These are phyloP conservation scores for Frieseomelitta varia DNA, from an alignment of 1,140 invertebrate genomes.

Conservation along the genomic window DNA sequence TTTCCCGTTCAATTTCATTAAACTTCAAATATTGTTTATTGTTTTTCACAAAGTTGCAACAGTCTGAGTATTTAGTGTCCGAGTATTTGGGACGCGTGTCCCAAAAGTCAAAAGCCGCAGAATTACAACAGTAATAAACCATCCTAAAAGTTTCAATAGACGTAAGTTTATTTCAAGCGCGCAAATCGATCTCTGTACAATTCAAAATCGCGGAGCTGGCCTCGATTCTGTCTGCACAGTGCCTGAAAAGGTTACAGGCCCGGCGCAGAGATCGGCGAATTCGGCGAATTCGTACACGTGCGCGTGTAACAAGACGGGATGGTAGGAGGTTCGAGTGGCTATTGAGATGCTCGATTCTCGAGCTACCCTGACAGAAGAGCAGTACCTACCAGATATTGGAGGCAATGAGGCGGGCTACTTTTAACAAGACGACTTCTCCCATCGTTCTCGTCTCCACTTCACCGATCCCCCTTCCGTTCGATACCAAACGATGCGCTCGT, in stretches of 20 bases:
- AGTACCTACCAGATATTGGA: slow-evolving; percentile 76
- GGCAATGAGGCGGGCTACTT: slow-evolving; percentile 75
- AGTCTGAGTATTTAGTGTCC: too few species aligned
- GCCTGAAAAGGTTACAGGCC: slow-evolving; percentile 40
- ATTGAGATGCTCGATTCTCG: slow-evolving; percentile 73
- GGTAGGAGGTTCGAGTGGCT: slow-evolving; percentile 69
- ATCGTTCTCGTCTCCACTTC: slow-evolving; percentile 56
- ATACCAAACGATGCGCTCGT: slow-evolving; percentile 66
- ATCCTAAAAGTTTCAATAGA: too few species aligned
- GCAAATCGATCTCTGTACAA: neutral
- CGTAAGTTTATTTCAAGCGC: too few species aligned
- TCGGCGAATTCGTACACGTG: slow-evolving; percentile 37
- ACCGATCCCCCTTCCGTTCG: slow-evolving; percentile 64
- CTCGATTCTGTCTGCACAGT: neutral
- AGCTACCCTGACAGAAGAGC: slow-evolving; percentile 70
- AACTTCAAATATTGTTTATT: too few species aligned
- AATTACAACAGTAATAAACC: too few species aligned
- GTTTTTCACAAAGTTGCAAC: too few species aligned
- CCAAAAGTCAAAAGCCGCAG: too few species aligned
- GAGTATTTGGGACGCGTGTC: too few species aligned
- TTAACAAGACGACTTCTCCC: slow-evolving; percentile 74
- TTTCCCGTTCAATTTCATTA: too few species aligned
- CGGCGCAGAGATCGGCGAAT: slow-evolving; percentile 1
- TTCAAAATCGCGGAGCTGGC: too few species aligned
- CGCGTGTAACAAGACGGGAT: slow-evolving; percentile 69